phyloP scores from a whole-genome alignment of 2,888 invertebrate genomes.

The Copidosoma aretas region DNA sequence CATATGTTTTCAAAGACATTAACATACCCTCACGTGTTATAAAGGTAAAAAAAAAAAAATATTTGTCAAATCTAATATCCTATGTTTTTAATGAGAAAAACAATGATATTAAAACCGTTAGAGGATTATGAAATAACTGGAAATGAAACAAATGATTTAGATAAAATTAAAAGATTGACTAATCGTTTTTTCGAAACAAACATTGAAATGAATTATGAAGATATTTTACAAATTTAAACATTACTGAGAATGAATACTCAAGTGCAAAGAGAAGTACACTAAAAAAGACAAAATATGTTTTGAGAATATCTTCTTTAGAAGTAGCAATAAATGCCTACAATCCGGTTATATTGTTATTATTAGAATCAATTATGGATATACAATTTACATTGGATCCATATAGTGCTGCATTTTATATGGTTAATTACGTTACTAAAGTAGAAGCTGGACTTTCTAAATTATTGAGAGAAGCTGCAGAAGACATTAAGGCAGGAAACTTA shows the following conservation, averaged over 20 bases:
- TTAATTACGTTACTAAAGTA: slow-evolving; percentile 24
- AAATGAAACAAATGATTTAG: slow-evolving; percentile 13
- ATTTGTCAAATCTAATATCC: slow-evolving; percentile 27
- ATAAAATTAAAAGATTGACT: slow-evolving; percentile 18
- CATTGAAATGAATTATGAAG: slow-evolving; percentile 13
- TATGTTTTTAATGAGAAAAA: slow-evolving; percentile 22
- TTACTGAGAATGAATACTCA: slow-evolving; percentile 12
- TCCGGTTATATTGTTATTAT: slow-evolving; percentile 14
- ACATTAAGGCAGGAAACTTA: slow-evolving; percentile 31
- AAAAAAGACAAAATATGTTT: slow-evolving; percentile 8
- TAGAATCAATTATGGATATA: slow-evolving; percentile 29
- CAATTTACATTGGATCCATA: slow-evolving; percentile 13
- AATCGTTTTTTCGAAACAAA: slow-evolving; percentile 7
- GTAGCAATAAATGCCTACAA: slow-evolving; percentile 27
- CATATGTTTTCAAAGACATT: slow-evolving; percentile 20
- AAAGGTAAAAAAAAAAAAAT: slow-evolving; percentile 25
- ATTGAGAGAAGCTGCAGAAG: slow-evolving; percentile 31
- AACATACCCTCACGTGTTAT: slow-evolving; percentile 27
- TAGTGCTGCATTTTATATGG: slow-evolving; percentile 10
- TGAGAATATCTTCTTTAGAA: slow-evolving; percentile 23
- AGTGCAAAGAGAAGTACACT: slow-evolving; percentile 9
- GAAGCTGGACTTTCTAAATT: slow-evolving; percentile 17
- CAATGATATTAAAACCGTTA: slow-evolving; percentile 21
- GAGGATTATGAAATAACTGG: background rate
- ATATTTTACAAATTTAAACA: slow-evolving; percentile 12